Percentiles rank a stretch among this genome's conserved stretches.
Evolutionary conservation across 2,113 vertebrate species (phyloP).

Genomic region (Plecotus auritus): DNA sequence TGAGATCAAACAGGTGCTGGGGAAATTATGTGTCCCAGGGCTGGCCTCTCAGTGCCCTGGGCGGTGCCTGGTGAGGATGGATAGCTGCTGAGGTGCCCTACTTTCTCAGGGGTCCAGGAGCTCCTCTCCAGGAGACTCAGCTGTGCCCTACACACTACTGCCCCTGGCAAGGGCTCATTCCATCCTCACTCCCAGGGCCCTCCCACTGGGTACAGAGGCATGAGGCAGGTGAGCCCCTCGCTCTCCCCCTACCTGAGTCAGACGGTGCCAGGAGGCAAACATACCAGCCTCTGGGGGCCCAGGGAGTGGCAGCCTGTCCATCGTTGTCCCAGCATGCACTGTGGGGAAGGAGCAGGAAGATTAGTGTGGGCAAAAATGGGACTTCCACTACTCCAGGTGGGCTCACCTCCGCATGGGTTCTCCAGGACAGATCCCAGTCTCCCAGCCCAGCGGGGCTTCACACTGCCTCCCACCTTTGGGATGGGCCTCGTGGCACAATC

Average conservation of each 20-base stretch:
- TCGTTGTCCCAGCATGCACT: conserved; percentile 77
- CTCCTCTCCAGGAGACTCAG: neutral
- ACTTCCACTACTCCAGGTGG: neutral
- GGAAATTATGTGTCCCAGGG: neutral
- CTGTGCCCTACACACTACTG: too few relatives aligned
- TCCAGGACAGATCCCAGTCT: neutral
- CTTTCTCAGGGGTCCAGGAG: neutral
- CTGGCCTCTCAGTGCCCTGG: neutral
- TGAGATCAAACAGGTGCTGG: too few relatives aligned
- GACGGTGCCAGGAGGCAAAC: conserved; percentile 68
- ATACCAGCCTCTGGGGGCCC: conserved; percentile 55
- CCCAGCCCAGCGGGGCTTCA: neutral
- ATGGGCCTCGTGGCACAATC: neutral
- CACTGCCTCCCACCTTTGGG: neutral
- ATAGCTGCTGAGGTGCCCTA: neutral
- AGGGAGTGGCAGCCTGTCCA: conserved; percentile 53
- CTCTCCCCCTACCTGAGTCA: conserved; percentile 77
- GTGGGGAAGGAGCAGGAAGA: neutral
- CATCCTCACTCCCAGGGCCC: neutral
- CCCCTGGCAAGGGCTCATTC: neutral
- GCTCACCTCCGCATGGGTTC: neutral
- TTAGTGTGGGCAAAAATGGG: neutral
- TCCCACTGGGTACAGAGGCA: neutral
- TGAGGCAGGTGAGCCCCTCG: neutral
- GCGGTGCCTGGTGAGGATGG: neutral